Percentiles rank a stretch among this genome's conserved stretches.
Conservation (phyloP, 2,797 vertebrate species). For the Sciaenops ocellatus region DNA sequence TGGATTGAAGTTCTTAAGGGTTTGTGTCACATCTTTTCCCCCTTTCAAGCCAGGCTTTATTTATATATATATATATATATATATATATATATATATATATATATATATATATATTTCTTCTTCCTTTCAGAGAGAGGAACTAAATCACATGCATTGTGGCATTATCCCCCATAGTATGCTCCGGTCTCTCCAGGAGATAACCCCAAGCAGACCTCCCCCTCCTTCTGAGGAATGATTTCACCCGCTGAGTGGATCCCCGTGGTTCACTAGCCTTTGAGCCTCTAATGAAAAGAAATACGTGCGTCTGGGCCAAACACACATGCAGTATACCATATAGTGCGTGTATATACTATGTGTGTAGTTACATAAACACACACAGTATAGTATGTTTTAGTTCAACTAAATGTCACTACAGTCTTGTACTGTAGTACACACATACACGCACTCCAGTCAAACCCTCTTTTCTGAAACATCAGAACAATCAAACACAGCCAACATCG, state of each 20-base stretch:
- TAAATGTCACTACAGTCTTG: neutral
- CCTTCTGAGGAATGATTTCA: slow-evolving; percentile 59
- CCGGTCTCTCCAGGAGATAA: slow-evolving; percentile 55
- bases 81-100: too few species aligned
- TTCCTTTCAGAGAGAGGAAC: slow-evolving; percentile 40
- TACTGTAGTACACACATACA: neutral
- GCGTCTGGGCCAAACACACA: slow-evolving; percentile 36
- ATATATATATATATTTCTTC: slow-evolving; percentile 22
- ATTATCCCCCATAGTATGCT: slow-evolving; percentile 50
- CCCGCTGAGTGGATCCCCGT: slow-evolving; percentile 52
- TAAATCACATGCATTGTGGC: slow-evolving; percentile 61
- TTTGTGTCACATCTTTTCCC: slow-evolving; percentile 49
- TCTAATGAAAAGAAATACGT: slow-evolving; percentile 53
- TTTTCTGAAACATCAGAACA: slow-evolving; percentile 12
- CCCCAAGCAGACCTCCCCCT: slow-evolving; percentile 34
- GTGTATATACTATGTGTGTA: neutral
- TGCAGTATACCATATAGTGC: neutral
- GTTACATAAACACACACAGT: neutral
- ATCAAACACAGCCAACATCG: slow-evolving; percentile 18
- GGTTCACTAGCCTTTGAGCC: slow-evolving; percentile 58
- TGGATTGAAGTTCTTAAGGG: slow-evolving; percentile 56
- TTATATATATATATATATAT: too few species aligned
- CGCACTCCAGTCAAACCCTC: neutral
- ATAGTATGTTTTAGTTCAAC: neutral
- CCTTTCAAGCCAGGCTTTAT: slow-evolving; percentile 28